These are phyloP conservation scores for Hecatera dysodea DNA, from an alignment of 2,888 invertebrate genomes.

Conservation along the genomic window DNA sequence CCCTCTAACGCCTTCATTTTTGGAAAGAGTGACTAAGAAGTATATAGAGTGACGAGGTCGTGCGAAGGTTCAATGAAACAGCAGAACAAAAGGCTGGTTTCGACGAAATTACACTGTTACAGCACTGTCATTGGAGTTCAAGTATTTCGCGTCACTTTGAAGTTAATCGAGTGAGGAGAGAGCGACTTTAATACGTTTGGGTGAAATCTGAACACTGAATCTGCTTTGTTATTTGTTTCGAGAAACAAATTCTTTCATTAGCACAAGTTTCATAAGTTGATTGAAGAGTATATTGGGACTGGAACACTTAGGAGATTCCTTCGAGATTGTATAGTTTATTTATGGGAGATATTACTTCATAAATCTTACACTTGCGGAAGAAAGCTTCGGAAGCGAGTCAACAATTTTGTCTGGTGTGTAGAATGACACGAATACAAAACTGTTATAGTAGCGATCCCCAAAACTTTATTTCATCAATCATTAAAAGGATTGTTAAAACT, in stretches of 20 bases:
- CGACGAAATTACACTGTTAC: conserved; percentile 53
- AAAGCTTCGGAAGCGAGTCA: not conserved
- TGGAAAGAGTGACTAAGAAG: conserved; percentile 30
- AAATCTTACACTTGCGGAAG: conserved; percentile 22
- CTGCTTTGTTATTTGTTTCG: conserved; percentile 25
- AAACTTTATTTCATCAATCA: not conserved
- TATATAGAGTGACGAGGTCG: conserved; percentile 29
- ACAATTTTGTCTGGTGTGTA: conserved; percentile 6
- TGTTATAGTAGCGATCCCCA: not conserved
- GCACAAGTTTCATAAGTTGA: conserved; percentile 1
- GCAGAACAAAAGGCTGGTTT: conserved; percentile 50
- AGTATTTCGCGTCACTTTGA: conserved; percentile 51
- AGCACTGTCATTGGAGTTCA: conserved; percentile 45
- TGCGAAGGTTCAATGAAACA: conserved; percentile 34
- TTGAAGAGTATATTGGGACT: not conserved
- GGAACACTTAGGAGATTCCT: not conserved
- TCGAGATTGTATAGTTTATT: conserved; percentile 21
- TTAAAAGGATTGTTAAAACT: not conserved
- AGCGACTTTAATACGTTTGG: conserved; percentile 30
- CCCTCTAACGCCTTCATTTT: conserved; percentile 39
- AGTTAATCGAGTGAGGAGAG: conserved; percentile 44
- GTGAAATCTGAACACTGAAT: conserved; percentile 20
- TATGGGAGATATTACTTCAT: conserved; percentile 30
- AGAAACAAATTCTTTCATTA: not conserved
- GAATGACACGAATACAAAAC: not conserved